Evolutionary conservation across 1,140 invertebrate genomes (phyloP), one percentile per base, ranked within the genome.

Genomic region (Brachionus manjavacas): DNA sequence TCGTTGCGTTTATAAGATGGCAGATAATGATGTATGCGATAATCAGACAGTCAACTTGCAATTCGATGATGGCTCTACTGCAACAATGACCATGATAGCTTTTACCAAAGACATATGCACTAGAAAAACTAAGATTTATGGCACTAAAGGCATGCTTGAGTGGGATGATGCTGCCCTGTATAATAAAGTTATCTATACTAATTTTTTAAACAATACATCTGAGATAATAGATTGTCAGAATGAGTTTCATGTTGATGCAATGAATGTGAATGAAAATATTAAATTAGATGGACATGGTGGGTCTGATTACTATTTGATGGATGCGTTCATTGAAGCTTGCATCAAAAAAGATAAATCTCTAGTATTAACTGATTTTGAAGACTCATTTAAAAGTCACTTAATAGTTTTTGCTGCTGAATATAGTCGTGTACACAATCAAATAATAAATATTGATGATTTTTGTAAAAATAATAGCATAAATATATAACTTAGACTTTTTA

Each of bases 41-140:
- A 87, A 90, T 85, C 90, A 90, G 86, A 88, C 91, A 31, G 90
- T 90, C 1, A 91, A 90, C 83, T 88, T 91, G 86, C 87, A 91
- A 84, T 91, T 90, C 87, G 87, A 89, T 83, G 87, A 88, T 86
- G 90, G 90, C 31, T 20, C 89, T 14, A 91, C 90, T 11, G 89
- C 88, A 23, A 87, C 87, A 6, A 87, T 91, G 16, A 88, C 88
- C 6, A 91, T 90, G 90, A 86, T 91, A n/a, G 90, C 90, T 41
- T 91, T 90, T 85, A 90, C 89, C 16, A 85, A 90, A 84, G 85
- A 87, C 11, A 35, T 90, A 11, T 91, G 90, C 86, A 70, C 64
- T 20, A 85, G 90, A 66, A 86, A 86, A 28, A 85, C 86, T 11
- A 84, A 84, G 20, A 80, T 86, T 43, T 86, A 85, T 86, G 87